Base-by-base conservation (phyloP, 2,888 invertebrate species). In the Zhuqinia jingwanae region DNA sequence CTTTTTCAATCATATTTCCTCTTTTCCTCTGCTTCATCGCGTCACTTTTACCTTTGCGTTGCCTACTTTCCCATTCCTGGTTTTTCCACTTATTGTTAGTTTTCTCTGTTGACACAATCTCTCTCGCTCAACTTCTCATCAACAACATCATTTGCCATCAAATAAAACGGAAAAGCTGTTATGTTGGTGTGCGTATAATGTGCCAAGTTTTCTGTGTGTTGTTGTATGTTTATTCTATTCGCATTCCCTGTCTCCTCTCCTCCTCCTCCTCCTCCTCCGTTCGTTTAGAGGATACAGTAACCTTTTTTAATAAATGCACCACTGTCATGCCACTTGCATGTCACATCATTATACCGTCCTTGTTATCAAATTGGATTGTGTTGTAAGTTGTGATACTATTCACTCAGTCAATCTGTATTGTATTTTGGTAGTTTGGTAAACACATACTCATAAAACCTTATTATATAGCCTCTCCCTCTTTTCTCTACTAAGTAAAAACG, bases 131-230 rank as follows among this genome's bases (percentile, higher is more conserved):
- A 25, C 50, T 73, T 27, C 50, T 25, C 22, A 73, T 73, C 73
- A 53, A 50, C 73, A 73, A 58, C 42, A 58, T 76, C 58, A 76
- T 58, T 76, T 58, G 56, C 58, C 58, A 76, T 56, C 42, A 76
- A 58, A 56, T 76, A 76, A 58, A 76, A 76, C 76, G 45, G 58
- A 42, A 58, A 76, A 58, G 76, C 76, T 76, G 76, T 58, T 58
- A 27, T 76, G 42, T 36, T 27, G 13, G 5, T 17, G 36, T 8
- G 36, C 3, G 36, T 36, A n/a, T n/a, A n/a, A n/a, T 17, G 36
- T 58, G 58, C n/a, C n/a, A n/a, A n/a, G n/a, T n/a, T n/a, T n/a
- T 56, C 10, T 27, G 47, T 11, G 50, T 36, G 36, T 36, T 36
- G 36, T 36, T 70, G 47, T 70, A 20, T 70, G 70, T 47, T 47